Percentiles rank a stretch among this genome's conserved stretches.
Conservation (phyloP, 2,113 vertebrate genomes). For the Crocuta crocuta region DNA sequence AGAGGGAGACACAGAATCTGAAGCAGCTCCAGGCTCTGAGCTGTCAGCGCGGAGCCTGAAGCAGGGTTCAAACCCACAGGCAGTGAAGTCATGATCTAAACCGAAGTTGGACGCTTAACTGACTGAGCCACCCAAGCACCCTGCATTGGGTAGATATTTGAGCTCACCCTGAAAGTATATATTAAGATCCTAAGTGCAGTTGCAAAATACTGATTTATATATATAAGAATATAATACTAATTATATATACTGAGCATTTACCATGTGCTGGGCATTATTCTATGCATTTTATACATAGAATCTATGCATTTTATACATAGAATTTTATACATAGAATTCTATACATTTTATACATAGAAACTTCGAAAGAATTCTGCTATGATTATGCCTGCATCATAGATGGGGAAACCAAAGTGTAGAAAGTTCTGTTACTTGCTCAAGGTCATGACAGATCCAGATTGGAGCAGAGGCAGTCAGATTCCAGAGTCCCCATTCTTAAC, state of each 20-base stretch:
- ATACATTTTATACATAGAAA: neutral
- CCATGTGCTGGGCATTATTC: neutral
- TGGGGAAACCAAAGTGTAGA: neutral
- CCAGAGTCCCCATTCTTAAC: neutral
- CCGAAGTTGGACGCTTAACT: too few relatives aligned
- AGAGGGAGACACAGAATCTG: too few relatives aligned
- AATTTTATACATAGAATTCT: too few relatives aligned
- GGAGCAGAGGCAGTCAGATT: slow-evolving; percentile 10
- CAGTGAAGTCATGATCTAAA: too few relatives aligned
- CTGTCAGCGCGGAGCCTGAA: too few relatives aligned
- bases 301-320: neutral
- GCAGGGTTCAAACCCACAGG: too few relatives aligned
- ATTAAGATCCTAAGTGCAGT: slow-evolving; percentile 12
- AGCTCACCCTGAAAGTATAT: too few relatives aligned
- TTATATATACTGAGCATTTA: neutral
- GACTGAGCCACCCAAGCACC: too few relatives aligned
- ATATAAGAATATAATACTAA: slow-evolving; percentile 22
- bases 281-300: neutral
- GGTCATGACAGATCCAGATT: neutral
- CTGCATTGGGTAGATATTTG: too few relatives aligned
- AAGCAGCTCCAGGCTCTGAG: too few relatives aligned
- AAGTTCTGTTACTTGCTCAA: slow-evolving; percentile 7
- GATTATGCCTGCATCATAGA: neutral
- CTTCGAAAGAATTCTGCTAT: neutral
- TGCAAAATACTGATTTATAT: slow-evolving; percentile 15